phyloP scores from a whole-genome alignment of 2,797 vertebrate species.

The Vireo griseus region DNA sequence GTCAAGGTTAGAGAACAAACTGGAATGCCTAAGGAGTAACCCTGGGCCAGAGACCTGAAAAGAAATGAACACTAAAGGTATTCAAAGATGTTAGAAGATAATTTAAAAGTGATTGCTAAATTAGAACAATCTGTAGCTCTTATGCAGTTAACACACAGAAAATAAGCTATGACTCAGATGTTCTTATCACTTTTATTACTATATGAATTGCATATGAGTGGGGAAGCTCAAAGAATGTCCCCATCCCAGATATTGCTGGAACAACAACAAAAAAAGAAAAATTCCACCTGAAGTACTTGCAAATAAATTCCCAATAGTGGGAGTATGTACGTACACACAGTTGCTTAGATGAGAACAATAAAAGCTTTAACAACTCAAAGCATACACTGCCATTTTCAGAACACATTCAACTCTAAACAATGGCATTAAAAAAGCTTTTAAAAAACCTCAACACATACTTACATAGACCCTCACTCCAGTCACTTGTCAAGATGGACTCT shows the following conservation, averaged over 20 bases:
- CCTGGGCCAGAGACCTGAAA: background rate
- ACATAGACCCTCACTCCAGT: background rate
- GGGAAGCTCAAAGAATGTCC: background rate
- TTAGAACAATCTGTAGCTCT: background rate
- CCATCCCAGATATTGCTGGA: background rate
- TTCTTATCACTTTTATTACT: background rate
- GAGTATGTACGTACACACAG: background rate
- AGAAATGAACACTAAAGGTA: background rate
- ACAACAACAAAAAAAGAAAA: background rate
- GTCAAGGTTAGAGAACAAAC: background rate
- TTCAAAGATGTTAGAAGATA: background rate
- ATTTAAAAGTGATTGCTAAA: conserved; percentile 1
- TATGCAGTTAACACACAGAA: background rate
- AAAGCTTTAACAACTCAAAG: background rate
- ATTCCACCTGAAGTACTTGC: background rate
- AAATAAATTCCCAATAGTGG: background rate
- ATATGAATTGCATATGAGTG: background rate
- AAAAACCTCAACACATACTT: background rate
- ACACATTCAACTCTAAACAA: background rate
- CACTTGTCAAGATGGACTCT: background rate
- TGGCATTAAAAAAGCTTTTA: background rate
- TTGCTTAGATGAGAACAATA: background rate
- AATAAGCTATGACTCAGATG: conserved; percentile 9
- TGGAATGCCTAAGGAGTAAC: background rate
- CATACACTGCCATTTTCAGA: background rate